Base-by-base conservation (phyloP, 2,888 invertebrate species). In the Agrochola lychnidis region DNA sequence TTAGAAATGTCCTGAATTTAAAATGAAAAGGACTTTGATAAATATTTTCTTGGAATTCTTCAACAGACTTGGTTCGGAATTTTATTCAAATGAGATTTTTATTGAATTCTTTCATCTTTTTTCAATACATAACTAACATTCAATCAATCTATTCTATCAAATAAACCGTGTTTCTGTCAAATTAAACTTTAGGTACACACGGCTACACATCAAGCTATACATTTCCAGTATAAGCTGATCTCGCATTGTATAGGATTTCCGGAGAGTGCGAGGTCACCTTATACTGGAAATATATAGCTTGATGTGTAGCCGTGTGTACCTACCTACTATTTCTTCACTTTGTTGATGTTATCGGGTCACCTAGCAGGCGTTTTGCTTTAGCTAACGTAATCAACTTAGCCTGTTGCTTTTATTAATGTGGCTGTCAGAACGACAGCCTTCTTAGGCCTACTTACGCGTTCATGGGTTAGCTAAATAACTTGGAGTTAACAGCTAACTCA, bases 71-170 rank as follows among this genome's bases (percentile, higher is more conserved):
- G n/a, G 25, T 30, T 48, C 56, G 48, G 5, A 63, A 68, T 68
- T 81, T 79, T 81, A 79, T 79, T 82, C 48, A 79, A 82, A 81
- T 79, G 14, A 30, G 48, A 40, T 53, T 75, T 53, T 56, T 59
- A 75, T 79, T 81, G 9, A 64, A 75, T 74, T 64, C 51, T 81
- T n/a, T 61, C 9, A 42, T 36, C 12, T 81, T 81, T 75, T 53
- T 14, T 30, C 40, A n/a, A 75, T 59, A 68, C 25, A 51, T 19
- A 51, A 56, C 19, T 19, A 51, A 56, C 19, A 56, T 68, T 42
- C n/a, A 63, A 73, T 64, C 16, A 6, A 61, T 67, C 4, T 42
- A 40, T 72, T 42, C 4, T 75, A 53, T 45, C 19, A 62, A 51
- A 22, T 61, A 61, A n/a, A 51, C 12, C 2, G 12, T 48, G 36